A percentile compares a stretch with the other conserved stretches of the same genome.
phyloP scores from a whole-genome alignment of 2,113 vertebrate genomes.

The Scortum barcoo region DNA sequence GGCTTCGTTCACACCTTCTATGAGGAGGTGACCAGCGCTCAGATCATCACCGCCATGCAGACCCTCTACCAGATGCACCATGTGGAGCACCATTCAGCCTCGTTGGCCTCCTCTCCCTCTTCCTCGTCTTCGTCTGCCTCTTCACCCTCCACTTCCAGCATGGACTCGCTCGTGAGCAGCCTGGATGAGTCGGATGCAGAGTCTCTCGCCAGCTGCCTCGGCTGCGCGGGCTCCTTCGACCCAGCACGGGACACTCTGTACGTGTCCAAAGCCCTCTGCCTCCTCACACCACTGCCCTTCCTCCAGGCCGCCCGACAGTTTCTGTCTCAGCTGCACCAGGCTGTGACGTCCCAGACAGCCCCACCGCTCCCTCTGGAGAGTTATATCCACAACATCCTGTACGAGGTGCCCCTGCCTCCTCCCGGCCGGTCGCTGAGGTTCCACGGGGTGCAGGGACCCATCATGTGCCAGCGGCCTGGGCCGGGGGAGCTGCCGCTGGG shows the following conservation, averaged over 20 bases:
- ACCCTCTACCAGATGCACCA: slow-evolving; percentile 98
- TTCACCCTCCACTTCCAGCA: slow-evolving; percentile 93
- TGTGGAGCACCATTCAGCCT: slow-evolving; percentile 87
- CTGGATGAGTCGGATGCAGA: slow-evolving; percentile 89
- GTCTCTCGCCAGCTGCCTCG: slow-evolving; percentile 83
- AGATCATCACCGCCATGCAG: slow-evolving; percentile 96
- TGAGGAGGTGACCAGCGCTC: slow-evolving; percentile 94
- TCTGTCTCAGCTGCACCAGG: slow-evolving; percentile 92
- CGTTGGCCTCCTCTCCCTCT: slow-evolving; percentile 77
- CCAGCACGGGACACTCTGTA: slow-evolving; percentile 93
- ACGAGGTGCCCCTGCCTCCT: slow-evolving; percentile 94
- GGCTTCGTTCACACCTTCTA: slow-evolving; percentile 97
- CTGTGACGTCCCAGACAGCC: slow-evolving; percentile 89
- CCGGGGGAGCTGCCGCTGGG: slow-evolving; percentile 91
- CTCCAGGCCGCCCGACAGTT: slow-evolving; percentile 96
- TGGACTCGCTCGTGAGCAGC: slow-evolving; percentile 95
- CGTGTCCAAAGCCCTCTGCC: slow-evolving; percentile 95
- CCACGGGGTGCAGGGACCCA: slow-evolving; percentile 94
- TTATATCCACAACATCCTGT: slow-evolving; percentile 97
- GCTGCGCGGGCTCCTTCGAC: slow-evolving; percentile 89
- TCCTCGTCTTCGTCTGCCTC: slow-evolving; percentile 85
- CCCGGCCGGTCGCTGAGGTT: slow-evolving; percentile 95
- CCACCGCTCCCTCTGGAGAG: slow-evolving; percentile 96
- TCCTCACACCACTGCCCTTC: slow-evolving; percentile 95
- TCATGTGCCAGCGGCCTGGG: slow-evolving; percentile 95